Base-by-base conservation (phyloP, 2,113 vertebrate genomes). In the Tyrannus savana region DNA sequence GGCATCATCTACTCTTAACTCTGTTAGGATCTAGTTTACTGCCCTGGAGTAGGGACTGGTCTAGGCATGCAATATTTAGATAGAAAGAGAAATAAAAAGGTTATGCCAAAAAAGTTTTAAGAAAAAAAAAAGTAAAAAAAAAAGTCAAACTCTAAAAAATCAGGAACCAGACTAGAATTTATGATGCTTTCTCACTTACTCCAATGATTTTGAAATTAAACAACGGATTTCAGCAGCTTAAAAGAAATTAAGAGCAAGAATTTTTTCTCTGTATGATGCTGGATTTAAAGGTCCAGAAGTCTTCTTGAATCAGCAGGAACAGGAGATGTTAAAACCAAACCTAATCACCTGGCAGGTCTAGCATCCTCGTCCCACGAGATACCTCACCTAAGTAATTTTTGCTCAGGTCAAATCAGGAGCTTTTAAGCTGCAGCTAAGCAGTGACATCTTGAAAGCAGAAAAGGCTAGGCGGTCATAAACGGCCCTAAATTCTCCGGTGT, bases 401-500 rank as follows among this genome's bases (percentile, higher is more conserved):
- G 27, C 35, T 39, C 41, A 18, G 23, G 30, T 42, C 39, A 63
- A 28, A 33, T 23, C 33, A 63, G 31, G 41, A 53, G 14, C 10
- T 52, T 64, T 60, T 31, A 35, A 1, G 13, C 25, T 30, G 35
- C 4, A 42, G 21, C 24, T 42, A 73, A 39, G 55, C 31, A n/a
- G 24, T 4, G 41, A 21, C 30, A 59, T 2, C 18, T 19, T 10
- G 33, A 89, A 76, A 72, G 52, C 14, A 59, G 37, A 41, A 15
- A 12, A 33, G 42, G 47, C 4, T 5, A 37, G 16, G 4, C 5
- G 9, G 27, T 69, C 27, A 27, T 0, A 42, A 75, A 68, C 8
- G 0, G 3, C 9, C 11, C 28, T 37, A 37, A 72, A 50, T 14
- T 14, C 14, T 9, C 2, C 4, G 15, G 14, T 3, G 24, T 19